phyloP scores from a whole-genome alignment of 1,140 invertebrate genomes.

The Drosophila bifasciata region DNA sequence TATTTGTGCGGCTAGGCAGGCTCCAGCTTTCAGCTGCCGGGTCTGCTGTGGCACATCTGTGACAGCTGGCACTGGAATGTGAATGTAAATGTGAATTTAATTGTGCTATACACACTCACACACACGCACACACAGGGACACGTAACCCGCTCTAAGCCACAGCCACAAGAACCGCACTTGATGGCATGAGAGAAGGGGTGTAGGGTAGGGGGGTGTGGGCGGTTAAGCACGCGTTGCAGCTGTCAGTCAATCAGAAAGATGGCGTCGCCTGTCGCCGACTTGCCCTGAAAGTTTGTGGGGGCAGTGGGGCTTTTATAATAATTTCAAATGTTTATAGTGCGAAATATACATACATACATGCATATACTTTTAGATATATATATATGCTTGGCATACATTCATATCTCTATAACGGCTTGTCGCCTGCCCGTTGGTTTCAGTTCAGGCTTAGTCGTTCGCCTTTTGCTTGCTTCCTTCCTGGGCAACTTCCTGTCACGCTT shows the following conservation, averaged over 20 bases:
- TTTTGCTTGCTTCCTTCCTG: slow-evolving; percentile 73
- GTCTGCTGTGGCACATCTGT: slow-evolving; percentile 32
- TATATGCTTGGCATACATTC: slow-evolving; percentile 43
- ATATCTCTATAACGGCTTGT: slow-evolving; percentile 40
- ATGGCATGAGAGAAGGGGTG: no score
- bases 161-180: slow-evolving; percentile 27
- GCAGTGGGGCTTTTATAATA: slow-evolving; percentile 57
- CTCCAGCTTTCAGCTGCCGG: no score
- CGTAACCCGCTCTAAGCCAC: neutral
- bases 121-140: neutral
- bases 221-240: slow-evolving; percentile 7
- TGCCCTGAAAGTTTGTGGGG: slow-evolving; percentile 54
- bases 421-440: slow-evolving; percentile 31
- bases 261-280: slow-evolving; percentile 62
- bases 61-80: slow-evolving; percentile 41
- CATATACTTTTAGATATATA: slow-evolving; percentile 13
- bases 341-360: slow-evolving; percentile 11
- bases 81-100: slow-evolving; percentile 71
- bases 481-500: slow-evolving; percentile 74
- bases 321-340: slow-evolving; percentile 50
- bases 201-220: neutral
- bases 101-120: slow-evolving; percentile 48
- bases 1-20: slow-evolving; percentile 10
- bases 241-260: slow-evolving; percentile 71
- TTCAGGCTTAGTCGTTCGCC: slow-evolving; percentile 50